Evolutionary conservation across 2,888 invertebrate species (phyloP).

Genomic region (Disparrhopalites patrizii): DNA sequence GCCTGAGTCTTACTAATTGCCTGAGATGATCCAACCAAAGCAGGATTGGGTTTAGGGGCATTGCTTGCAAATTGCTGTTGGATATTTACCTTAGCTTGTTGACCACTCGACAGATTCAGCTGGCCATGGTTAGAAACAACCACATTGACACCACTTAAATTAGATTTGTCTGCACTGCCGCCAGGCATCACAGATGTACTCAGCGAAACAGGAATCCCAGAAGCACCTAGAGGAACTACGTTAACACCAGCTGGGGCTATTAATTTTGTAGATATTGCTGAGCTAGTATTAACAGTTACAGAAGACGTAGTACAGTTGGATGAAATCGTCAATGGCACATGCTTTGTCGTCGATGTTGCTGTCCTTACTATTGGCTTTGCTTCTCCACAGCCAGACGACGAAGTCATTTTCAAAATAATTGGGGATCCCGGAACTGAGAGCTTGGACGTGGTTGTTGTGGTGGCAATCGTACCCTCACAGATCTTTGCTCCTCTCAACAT

Average conservation of each 20-base stretch:
- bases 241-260: constrained; percentile 1
- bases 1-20: constrained; percentile 27
- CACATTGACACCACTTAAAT: constrained; percentile 4
- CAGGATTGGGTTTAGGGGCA: constrained; percentile 17
- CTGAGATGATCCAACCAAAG: constrained; percentile 22
- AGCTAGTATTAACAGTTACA: background rate
- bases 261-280: background rate
- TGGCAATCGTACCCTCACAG: background rate
- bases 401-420: background rate
- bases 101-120: constrained; percentile 4
- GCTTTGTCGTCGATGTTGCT: background rate
- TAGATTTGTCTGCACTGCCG: background rate
- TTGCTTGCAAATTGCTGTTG: constrained; percentile 19
- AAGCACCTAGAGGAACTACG: constrained; percentile 1
- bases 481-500: background rate
- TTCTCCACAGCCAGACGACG: background rate
- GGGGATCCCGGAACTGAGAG: background rate
- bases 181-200: background rate
- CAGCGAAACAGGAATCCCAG: constrained; percentile 1
- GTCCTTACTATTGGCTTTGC: background rate
- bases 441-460: background rate
- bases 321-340: background rate
- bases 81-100: constrained; percentile 21
- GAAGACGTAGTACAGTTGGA: background rate
- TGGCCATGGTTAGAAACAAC: constrained; percentile 6